Percentiles rank a stretch among this genome's conserved stretches.
These are phyloP conservation scores for Cherax destructor DNA, from an alignment of 1,140 invertebrate genomes.

Conservation along the genomic window DNA sequence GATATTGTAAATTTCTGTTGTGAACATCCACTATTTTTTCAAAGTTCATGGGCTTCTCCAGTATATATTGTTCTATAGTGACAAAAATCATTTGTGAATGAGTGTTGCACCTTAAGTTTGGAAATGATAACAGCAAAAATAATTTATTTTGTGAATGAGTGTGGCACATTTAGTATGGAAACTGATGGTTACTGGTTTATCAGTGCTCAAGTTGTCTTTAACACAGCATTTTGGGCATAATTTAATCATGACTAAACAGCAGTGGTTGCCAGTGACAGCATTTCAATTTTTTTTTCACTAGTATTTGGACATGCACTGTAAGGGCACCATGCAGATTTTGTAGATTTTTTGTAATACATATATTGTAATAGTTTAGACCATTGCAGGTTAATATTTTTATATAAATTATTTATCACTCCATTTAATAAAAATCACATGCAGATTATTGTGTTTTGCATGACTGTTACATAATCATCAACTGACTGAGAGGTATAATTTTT, in stretches of 20 bases:
- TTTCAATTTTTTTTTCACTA: not conserved
- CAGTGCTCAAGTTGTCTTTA: not conserved
- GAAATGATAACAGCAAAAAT: not conserved
- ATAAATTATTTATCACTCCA: conserved; percentile 56
- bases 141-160: not conserved
- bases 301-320: conserved; percentile 2
- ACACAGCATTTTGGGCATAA: not conserved
- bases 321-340: conserved; percentile 32
- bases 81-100: not conserved
- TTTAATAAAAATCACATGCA: conserved; percentile 57
- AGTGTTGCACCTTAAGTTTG: not conserved
- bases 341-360: conserved; percentile 48
- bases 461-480: conserved; percentile 10
- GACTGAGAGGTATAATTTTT: not conserved
- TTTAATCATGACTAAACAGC: not conserved
- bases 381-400: conserved; percentile 59
- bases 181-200: not conserved
- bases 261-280: not conserved
- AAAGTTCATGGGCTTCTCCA: not conserved
- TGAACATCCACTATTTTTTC: not conserved
- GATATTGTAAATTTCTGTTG: not conserved
- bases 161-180: not conserved
- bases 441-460: conserved; percentile 58
- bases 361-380: conserved; percentile 59
- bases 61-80: not conserved